These are phyloP conservation scores for Calonectris borealis DNA, from an alignment of 2,113 vertebrate genomes.

Conservation along the genomic window DNA sequence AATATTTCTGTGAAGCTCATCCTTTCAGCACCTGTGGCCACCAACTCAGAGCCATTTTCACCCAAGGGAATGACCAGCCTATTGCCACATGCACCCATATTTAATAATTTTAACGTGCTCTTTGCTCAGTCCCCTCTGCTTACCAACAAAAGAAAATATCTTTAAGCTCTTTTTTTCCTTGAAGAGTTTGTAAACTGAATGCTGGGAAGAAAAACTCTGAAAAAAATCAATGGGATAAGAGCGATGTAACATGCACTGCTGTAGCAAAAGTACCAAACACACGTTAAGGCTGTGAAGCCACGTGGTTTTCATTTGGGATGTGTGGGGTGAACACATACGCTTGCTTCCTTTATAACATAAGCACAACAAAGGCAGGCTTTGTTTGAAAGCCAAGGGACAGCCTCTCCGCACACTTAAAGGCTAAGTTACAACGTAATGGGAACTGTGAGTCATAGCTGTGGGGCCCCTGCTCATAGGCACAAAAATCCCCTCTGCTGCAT, in stretches of 20 bases:
- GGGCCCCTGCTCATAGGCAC: background rate
- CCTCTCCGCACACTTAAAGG: background rate
- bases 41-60: background rate
- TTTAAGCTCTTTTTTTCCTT: background rate
- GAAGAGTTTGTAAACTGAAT: background rate
- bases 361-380: slow-evolving; percentile 61
- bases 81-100: background rate
- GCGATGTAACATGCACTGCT: background rate
- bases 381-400: slow-evolving; percentile 42
- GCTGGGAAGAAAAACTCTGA: background rate
- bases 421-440: background rate
- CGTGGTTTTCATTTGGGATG: slow-evolving; percentile 44
- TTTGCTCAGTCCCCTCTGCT: background rate
- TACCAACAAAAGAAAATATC: background rate
- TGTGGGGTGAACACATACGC: background rate
- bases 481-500: slow-evolving; percentile 8
- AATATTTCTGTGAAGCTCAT: background rate
- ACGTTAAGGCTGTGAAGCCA: background rate
- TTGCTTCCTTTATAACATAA: slow-evolving; percentile 9
- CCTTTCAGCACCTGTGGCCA: background rate
- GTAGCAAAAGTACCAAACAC: background rate
- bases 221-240: background rate
- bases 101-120: background rate
- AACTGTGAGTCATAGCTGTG: slow-evolving; percentile 27
- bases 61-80: background rate